Conservation (phyloP, 2,888 invertebrate genomes). For the Cataglyphis albicans region DNA sequence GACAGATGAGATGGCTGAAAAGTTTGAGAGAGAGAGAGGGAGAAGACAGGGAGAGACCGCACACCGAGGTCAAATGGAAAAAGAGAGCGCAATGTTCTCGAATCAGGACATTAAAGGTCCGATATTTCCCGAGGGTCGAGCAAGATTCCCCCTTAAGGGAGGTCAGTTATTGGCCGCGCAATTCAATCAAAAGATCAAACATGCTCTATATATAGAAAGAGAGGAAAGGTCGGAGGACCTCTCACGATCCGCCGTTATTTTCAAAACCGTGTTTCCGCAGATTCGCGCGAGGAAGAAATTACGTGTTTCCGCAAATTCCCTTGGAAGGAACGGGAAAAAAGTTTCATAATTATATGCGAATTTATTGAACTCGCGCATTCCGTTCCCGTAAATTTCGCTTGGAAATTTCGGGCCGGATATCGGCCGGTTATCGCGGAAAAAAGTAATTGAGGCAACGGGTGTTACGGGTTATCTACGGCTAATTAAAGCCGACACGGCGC, state of each 20-base stretch:
- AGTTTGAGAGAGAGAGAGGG: not conserved
- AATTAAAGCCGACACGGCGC: conserved; percentile 52
- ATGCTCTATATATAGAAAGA: conserved; percentile 52
- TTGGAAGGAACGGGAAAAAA: conserved; percentile 15
- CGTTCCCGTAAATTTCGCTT: conserved; percentile 6
- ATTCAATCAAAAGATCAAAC: conserved; percentile 81
- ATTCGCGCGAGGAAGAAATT: conserved; percentile 49
- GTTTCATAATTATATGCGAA: not conserved
- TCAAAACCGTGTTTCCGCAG: conserved; percentile 54
- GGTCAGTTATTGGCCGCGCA: conserved; percentile 79
- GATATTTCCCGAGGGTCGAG: conserved; percentile 77
- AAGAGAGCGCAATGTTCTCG: conserved; percentile 50
- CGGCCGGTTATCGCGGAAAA: conserved; percentile 26
- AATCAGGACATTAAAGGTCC: conserved; percentile 68
- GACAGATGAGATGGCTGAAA: not conserved
- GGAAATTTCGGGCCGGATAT: conserved; percentile 40
- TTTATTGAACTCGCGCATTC: not conserved
- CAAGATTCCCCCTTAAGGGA: conserved; percentile 73
- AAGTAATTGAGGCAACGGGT: conserved; percentile 52
- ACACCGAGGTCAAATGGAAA: not conserved
- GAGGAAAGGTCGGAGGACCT: conserved; percentile 38
- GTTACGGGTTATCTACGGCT: conserved; percentile 52
- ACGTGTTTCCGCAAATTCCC: conserved; percentile 48
- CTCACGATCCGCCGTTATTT: conserved; percentile 59
- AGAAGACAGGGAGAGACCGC: conserved; percentile 21